These are phyloP conservation scores for Arenicola marina DNA, from an alignment of 2,888 invertebrate species.

Conservation along the genomic window DNA sequence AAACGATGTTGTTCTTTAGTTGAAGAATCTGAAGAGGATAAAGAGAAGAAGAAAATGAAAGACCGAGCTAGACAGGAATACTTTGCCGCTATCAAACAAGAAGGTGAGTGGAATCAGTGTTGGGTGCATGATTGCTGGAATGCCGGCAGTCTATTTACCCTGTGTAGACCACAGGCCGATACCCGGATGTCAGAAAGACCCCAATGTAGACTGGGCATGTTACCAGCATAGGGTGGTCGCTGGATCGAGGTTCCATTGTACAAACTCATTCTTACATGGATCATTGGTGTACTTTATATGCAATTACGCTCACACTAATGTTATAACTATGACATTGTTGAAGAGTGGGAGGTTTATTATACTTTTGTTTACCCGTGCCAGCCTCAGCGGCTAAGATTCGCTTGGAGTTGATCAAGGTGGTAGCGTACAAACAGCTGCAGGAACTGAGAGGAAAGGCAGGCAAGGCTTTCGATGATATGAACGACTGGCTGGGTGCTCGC, in stretches of 20 bases:
- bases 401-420: slow-evolving; percentile 50
- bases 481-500: slow-evolving; percentile 60
- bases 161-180: too few relatives aligned
- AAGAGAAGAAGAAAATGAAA: slow-evolving; percentile 44
- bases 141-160: too few relatives aligned
- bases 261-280: too few relatives aligned
- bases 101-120: too few relatives aligned
- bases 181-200: too few relatives aligned
- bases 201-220: too few relatives aligned
- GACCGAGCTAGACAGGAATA: slow-evolving; percentile 56
- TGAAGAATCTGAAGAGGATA: slow-evolving; percentile 56
- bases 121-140: too few relatives aligned
- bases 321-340: neutral
- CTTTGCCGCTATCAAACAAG: slow-evolving; percentile 55
- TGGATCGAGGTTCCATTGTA: too few relatives aligned
- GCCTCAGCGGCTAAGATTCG: slow-evolving; percentile 33
- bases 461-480: slow-evolving; percentile 56
- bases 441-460: slow-evolving; percentile 55
- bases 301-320: neutral
- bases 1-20: too few relatives aligned
- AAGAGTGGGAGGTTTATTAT: too few relatives aligned
- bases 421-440: slow-evolving; percentile 46
- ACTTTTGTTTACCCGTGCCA: slow-evolving; percentile 4
- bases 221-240: too few relatives aligned
- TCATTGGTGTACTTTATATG: neutral